Evolutionary conservation across 2,888 invertebrate genomes (phyloP), one percentile per base, ranked within the genome.

Genomic region (Amiota communis): DNA sequence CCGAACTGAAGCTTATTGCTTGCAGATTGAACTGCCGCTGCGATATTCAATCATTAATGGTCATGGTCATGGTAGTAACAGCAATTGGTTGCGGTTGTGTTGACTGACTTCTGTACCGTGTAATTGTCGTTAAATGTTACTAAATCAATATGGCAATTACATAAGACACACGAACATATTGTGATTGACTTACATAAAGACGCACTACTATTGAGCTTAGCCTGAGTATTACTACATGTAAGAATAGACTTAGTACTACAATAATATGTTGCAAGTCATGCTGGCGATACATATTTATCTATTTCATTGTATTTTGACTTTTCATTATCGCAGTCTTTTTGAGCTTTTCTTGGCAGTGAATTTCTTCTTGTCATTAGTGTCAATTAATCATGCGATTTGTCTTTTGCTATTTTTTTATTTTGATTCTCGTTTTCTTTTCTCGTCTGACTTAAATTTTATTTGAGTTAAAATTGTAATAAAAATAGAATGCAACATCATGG

Each of bases 371-470:
- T 20, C 59, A 59, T 59, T 11, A 4, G 10, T 63, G 71, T 56
- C 82, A 83, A 36, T 85, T 73, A 82, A 83, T 80, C 84, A 79
- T 59, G 20, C 69, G 76, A 76, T 82, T 76, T 71, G 71, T 82
- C 79, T 84, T 80, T 76, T 78, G 76, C 78, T 23, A 23, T 23
- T 79, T 75, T 76, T 78, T 63, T 59, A 77, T 76, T 36, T 36
- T 6, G 2, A 6, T 6, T 36, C 6, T 36, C 6, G 4, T 2
- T 36, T 36, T 36, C 6, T 36, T 36, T 36, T 36, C 36, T 36
- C 36, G 36, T 6, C 36, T 6, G 23, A 23, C 3, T 23, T 23
- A 3, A 23, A 3, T 23, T 23, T 23, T 23, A 23, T 23, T 23
- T 23, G 36, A 36, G 36, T 36, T 36, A 0, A 36, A 36, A 36